Percentiles rank a stretch among this genome's conserved stretches.
Conservation (phyloP, 2,113 vertebrate genomes). For the Syrrhaptes paradoxus region DNA sequence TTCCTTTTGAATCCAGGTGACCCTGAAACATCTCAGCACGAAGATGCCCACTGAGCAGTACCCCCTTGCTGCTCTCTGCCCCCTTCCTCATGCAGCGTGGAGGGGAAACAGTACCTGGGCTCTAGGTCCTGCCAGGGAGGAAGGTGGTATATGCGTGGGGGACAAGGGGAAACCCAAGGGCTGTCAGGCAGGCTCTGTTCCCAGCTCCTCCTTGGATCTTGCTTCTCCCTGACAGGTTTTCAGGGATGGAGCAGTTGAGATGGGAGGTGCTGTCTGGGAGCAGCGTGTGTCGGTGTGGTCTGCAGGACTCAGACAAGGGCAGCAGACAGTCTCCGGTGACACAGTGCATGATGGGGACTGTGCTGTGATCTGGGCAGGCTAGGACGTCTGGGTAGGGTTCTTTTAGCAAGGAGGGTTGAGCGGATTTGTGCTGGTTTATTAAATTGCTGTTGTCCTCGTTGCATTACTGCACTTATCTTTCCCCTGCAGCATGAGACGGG, state of each 20-base stretch:
- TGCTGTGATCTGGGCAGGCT: neutral
- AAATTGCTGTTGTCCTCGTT: neutral
- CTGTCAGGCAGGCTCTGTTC: neutral
- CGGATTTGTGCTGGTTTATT: neutral
- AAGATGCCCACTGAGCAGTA: neutral
- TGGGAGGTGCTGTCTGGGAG: neutral
- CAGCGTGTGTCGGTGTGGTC: fast-evolving
- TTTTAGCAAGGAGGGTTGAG: neutral
- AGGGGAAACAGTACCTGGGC: neutral
- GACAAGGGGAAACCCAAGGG: neutral
- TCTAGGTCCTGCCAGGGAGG: neutral
- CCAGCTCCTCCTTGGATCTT: neutral
- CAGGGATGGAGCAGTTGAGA: neutral
- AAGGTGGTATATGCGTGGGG: neutral
- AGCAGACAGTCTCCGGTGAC: neutral
- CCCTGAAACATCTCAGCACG: fast-evolving
- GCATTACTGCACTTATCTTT: neutral
- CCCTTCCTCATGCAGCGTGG: fast-evolving
- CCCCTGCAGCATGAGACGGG: neutral
- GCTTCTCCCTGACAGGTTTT: neutral
- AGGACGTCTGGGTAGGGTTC: neutral
- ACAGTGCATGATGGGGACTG: neutral
- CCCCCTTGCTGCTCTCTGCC: neutral
- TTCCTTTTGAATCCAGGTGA: neutral
- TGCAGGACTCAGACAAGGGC: slow-evolving; percentile 14